A percentile compares a stretch with the other conserved stretches of the same genome.
Evolutionary conservation across 2,888 invertebrate genomes (phyloP).

Genomic region (Drosophila limbata): DNA sequence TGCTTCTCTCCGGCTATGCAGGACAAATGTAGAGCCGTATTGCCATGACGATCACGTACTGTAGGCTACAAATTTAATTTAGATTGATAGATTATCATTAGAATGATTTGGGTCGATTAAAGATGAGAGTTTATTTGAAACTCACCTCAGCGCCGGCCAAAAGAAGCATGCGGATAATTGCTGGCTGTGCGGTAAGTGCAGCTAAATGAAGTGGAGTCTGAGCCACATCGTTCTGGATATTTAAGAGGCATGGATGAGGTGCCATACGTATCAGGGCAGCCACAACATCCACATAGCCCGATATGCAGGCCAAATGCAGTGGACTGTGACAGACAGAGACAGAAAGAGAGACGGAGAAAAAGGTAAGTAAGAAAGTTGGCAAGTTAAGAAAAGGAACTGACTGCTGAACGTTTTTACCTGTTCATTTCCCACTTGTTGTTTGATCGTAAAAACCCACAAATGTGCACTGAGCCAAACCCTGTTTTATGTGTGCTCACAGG

Average conservation of each 20-base stretch:
- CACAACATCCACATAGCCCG: slow-evolving; percentile 90
- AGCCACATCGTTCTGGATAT: slow-evolving; percentile 92
- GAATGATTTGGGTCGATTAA: not conserved
- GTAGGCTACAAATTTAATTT: slow-evolving; percentile 83
- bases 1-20: slow-evolving; percentile 89
- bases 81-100: not conserved
- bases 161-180: slow-evolving; percentile 91
- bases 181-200: slow-evolving; percentile 91
- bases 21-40: slow-evolving; percentile 95
- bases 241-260: slow-evolving; percentile 91
- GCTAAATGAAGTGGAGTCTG: slow-evolving; percentile 95
- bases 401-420: slow-evolving; percentile 50
- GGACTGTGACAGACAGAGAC: slow-evolving; percentile 87
- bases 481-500: slow-evolving; percentile 49
- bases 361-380: slow-evolving; percentile 25
- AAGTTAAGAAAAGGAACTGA: slow-evolving; percentile 11
- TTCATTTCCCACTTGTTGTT: slow-evolving; percentile 50
- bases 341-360: slow-evolving; percentile 18
- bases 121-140: slow-evolving; percentile 2
- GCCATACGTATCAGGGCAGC: slow-evolving; percentile 91
- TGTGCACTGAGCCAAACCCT: slow-evolving; percentile 57
- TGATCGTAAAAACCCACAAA: slow-evolving; percentile 61
- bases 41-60: slow-evolving; percentile 91
- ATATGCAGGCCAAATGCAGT: slow-evolving; percentile 93
- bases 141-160: slow-evolving; percentile 90